Evolutionary conservation across 1,140 invertebrate genomes (phyloP).

Genomic region (Drosophila kurseongensis): DNA sequence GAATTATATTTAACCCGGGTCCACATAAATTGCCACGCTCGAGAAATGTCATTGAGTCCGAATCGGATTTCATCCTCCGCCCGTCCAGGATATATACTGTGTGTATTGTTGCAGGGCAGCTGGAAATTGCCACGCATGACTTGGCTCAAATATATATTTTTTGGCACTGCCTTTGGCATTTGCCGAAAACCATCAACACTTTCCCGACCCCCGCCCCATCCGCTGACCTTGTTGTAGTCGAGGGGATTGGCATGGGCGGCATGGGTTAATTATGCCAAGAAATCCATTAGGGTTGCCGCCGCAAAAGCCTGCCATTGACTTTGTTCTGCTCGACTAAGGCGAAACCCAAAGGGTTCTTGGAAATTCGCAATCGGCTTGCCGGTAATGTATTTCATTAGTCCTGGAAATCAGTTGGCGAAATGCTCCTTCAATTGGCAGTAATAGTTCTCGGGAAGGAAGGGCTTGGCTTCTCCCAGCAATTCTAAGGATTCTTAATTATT

Average conservation of each 20-base stretch:
- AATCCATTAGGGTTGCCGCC: constrained; percentile 67
- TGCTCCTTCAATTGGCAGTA: constrained; percentile 4
- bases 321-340: constrained; percentile 27
- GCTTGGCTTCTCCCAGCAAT: background rate
- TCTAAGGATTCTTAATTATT: constrained; percentile 2
- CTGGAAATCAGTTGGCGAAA: background rate
- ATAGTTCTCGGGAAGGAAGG: background rate
- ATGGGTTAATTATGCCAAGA: constrained; percentile 76
- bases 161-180: constrained; percentile 53
- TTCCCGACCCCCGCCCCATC: constrained; percentile 24
- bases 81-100: constrained; percentile 4
- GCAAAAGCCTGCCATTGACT: constrained; percentile 57
- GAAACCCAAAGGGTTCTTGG: constrained; percentile 22
- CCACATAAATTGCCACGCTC: constrained; percentile 76
- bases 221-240: constrained; percentile 23
- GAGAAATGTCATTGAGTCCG: constrained; percentile 74
- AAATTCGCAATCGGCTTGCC: constrained; percentile 4
- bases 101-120: constrained; percentile 66
- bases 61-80: constrained; percentile 15
- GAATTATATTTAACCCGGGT: constrained; percentile 46
- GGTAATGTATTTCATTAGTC: constrained; percentile 11
- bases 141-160: constrained; percentile 71
- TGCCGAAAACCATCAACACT: constrained; percentile 65
- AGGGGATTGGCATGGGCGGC: background rate
- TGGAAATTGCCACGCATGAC: constrained; percentile 76